Percentiles rank a stretch among this genome's conserved stretches.
Evolutionary conservation across 2,113 vertebrate genomes (phyloP).

Genomic region (Rhinolophus ferrumequinum): DNA sequence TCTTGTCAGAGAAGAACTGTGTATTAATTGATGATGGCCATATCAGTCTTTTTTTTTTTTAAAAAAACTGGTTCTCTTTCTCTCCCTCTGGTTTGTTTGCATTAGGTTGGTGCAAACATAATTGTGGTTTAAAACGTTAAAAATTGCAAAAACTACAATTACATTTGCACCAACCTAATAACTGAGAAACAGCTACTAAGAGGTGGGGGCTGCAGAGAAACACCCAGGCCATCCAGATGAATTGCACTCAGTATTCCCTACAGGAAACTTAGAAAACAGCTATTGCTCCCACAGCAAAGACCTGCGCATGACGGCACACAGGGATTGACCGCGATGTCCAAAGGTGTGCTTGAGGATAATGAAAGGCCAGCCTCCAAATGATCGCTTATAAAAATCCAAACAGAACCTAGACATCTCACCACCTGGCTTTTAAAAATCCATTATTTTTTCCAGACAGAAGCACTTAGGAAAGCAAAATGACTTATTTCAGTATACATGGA

Average conservation of each 20-base stretch:
- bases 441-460: conserved; percentile 62
- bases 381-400: background rate
- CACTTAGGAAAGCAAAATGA: background rate
- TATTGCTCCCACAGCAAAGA: background rate
- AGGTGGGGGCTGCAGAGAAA: background rate
- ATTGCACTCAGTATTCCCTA: background rate
- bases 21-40: background rate
- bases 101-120: too few species aligned
- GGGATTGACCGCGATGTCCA: background rate
- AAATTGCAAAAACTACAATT: too few species aligned
- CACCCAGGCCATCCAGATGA: background rate
- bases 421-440: conserved; percentile 62
- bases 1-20: background rate
- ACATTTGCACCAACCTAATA: too few species aligned
- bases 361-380: background rate
- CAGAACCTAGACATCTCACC: background rate
- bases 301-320: background rate
- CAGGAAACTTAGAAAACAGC: background rate
- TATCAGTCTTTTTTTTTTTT: background rate
- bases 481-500: background rate
- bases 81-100: background rate
- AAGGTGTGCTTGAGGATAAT: background rate
- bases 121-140: too few species aligned
- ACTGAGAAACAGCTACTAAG: background rate
- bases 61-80: background rate